phyloP scores from a whole-genome alignment of 2,113 vertebrate genomes.

The Sinocyclocheilus anshuiensis region DNA sequence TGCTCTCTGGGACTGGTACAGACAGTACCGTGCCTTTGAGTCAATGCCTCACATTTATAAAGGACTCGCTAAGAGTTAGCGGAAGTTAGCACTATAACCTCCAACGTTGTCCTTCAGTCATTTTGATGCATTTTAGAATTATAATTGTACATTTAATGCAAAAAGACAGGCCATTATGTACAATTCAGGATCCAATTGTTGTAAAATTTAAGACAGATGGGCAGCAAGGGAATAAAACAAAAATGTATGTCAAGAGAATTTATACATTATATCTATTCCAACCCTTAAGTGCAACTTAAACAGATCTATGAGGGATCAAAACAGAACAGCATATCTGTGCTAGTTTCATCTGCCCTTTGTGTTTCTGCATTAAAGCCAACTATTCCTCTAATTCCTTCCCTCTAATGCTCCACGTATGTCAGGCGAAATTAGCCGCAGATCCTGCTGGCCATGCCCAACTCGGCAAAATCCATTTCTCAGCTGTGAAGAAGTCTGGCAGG shows the following conservation, averaged over 20 bases:
- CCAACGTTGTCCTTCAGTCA: constrained; percentile 11
- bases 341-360: constrained; percentile 70
- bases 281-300: background rate
- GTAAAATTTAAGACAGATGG: background rate
- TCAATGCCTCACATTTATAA: constrained; percentile 61
- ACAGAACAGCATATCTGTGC: constrained; percentile 67
- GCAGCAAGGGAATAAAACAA: background rate
- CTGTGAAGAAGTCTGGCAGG: constrained; percentile 70
- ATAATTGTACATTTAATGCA: background rate
- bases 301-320: constrained; percentile 41
- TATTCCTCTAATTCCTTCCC: constrained; percentile 71
- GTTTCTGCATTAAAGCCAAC: constrained; percentile 66
- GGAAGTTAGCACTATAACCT: constrained; percentile 11
- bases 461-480: constrained; percentile 74
- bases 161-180: background rate
- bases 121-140: constrained; percentile 1
- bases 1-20: constrained; percentile 38
- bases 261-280: background rate
- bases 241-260: background rate
- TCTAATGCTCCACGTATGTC: constrained; percentile 72
- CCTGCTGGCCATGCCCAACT: constrained; percentile 61
- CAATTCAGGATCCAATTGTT: background rate
- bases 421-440: constrained; percentile 76
- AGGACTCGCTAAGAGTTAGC: constrained; percentile 30
- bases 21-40: constrained; percentile 37